Base-by-base conservation (phyloP, 2,888 invertebrate species). In the Hypena proboscidalis region DNA sequence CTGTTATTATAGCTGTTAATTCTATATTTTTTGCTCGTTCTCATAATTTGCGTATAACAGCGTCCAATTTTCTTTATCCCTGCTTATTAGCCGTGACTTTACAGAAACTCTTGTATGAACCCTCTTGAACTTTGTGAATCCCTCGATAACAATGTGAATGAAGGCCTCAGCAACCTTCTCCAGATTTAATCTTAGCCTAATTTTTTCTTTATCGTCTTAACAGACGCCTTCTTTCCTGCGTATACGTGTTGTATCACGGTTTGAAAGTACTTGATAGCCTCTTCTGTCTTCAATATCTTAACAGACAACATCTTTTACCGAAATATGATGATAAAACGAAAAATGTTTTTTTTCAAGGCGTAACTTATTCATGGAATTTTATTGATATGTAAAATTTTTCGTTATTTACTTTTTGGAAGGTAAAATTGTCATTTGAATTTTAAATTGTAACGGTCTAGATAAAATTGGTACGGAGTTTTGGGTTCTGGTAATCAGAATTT, bases 241-340 rank as follows among this genome's bases (percentile, higher is more conserved):
- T 51, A 47, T 58, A 64, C 73, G 74, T 74, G 71, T 67, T 67
- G 59, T 74, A 74, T 72, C 75, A 67, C 60, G 49, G 30, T 49
- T 57, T 55, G 43, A 47, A 61, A 50, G 43, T 58, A 58, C 69
- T 70, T 62, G 61, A 77, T 72, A 62, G 63, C 54, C 63, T 57
- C 70, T 70, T 66, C 38, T 67, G 47, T 67, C 70, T 73, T 74
- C 70, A 75, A 77, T 74, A 80, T 70, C 68, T 68, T 70, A 72
- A 74, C 70, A 74, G 68, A 68, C 61, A 61, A 62, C 59, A 69
- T 71, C 58, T 76, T 41, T 61, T 50, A 52, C 39, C 36, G 54
- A 64, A 68, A 73, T 67, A 70, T 61, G 55, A 55, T 57, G 64
- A 62, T 67, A 67, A 71, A 69, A 57, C 39, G 60, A 51, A 58